A percentile compares a stretch with the other conserved stretches of the same genome.
phyloP scores from a whole-genome alignment of 1,140 invertebrate genomes.

The Drusus annulatus region DNA sequence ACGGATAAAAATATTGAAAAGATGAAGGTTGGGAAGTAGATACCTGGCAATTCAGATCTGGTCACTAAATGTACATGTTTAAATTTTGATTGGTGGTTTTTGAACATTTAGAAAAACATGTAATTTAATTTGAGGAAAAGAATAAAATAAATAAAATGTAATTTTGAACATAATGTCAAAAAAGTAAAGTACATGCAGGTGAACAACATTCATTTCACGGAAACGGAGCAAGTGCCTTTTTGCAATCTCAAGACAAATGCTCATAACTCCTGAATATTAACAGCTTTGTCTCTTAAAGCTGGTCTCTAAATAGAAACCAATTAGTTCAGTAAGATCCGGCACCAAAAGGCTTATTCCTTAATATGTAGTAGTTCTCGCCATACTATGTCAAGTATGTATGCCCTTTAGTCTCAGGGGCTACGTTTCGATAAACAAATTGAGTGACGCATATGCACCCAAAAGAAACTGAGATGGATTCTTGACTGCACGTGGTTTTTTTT shows the following conservation, averaged over 20 bases:
- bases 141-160: no score
- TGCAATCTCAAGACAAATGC: slow-evolving; percentile 57
- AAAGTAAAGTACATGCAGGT: background rate
- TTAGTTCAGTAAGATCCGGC: background rate
- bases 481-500: background rate
- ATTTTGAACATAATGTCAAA: no score
- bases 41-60: no score
- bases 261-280: slow-evolving; percentile 55
- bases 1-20: no score
- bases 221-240: slow-evolving; percentile 39
- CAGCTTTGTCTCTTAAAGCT: slow-evolving; percentile 30
- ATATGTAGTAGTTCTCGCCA: no score
- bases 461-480: background rate
- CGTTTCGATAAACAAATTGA: background rate
- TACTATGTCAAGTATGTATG: background rate
- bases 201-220: slow-evolving; percentile 24
- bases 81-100: no score
- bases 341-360: background rate
- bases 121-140: no score
- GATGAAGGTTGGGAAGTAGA: no score
- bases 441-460: background rate
- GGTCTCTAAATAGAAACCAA: background rate
- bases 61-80: no score
- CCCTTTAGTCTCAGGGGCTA: background rate
- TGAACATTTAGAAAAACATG: no score